Evolutionary conservation across 2,888 invertebrate species (phyloP).

Genomic region (Eristalinus sepulchralis): DNA sequence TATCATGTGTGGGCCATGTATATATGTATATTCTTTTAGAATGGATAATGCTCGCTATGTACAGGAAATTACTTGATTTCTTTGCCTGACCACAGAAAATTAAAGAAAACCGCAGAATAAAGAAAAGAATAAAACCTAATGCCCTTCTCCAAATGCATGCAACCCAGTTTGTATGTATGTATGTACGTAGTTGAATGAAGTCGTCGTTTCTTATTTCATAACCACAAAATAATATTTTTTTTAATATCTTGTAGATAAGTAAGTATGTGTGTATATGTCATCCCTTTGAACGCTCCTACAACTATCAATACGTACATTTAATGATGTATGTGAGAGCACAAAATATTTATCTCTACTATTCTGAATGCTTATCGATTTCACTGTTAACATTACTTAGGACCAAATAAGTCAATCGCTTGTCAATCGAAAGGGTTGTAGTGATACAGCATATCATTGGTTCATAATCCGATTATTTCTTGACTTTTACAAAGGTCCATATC

Average conservation of each 20-base stretch:
- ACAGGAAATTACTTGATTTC: constrained; percentile 49
- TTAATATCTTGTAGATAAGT: neutral
- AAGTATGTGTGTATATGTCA: neutral
- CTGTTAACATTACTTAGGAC: neutral
- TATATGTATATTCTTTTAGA: neutral
- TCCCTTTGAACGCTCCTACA: too few species aligned
- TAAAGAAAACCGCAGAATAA: constrained; percentile 32
- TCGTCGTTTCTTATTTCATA: neutral
- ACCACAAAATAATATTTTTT: neutral
- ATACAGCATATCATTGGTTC: neutral
- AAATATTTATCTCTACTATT: neutral
- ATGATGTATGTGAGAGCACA: too few species aligned
- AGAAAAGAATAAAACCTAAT: constrained; percentile 5
- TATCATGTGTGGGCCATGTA: too few species aligned
- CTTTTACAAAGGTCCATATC: constrained; percentile 22
- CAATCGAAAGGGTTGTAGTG: neutral
- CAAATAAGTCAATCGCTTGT: neutral
- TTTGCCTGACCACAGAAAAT: constrained; percentile 29
- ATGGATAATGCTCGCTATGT: neutral
- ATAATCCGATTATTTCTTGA: constrained; percentile 52
- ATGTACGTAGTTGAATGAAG: neutral
- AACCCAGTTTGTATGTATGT: too few species aligned
- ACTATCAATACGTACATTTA: too few species aligned
- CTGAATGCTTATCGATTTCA: neutral
- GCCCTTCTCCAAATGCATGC: neutral